Base-by-base conservation (phyloP, 2,113 vertebrate genomes). In the Ardeotis arabs region DNA sequence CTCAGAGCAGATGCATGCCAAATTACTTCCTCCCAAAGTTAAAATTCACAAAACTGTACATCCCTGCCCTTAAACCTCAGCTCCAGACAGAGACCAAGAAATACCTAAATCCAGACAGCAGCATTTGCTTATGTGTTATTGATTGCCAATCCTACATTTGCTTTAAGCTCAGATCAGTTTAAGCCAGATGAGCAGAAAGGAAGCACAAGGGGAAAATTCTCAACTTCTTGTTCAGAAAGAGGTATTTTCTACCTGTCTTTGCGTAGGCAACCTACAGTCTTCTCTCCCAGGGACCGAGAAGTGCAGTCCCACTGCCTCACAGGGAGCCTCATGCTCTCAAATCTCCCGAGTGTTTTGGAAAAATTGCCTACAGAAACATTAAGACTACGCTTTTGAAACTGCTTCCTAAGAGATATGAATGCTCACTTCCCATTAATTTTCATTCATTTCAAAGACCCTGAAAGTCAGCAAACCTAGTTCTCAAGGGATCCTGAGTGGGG, bases 1-100 rank as follows among this genome's bases (percentile, higher is more conserved):
- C 62, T 58, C 20, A 76, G 35, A 82, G 29, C 7, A 50, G n/a
- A 35, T 1, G 1, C 20, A 29, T 0, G 0, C 8, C 18, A 25
- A 66, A 47, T 62, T 63, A 8, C 69, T 83, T 85, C 31, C 37
- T 60, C 63, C 7, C 29, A 73, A 37, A 77, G 10, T n/a, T 81
- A 41, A 73, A 64, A 80, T 67, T n/a, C 56, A 70, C 20, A 68
- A 44, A 84, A 22, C 22, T 6, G 1, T 29, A 63, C 12, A 23
- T 44, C 25, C 31, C 19, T 62, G 3, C 14, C 23, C 41, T 56
- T 80, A 67, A 75, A 50, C 25, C 22, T n/a, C 55, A 80, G 58
- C 28, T 86, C 14, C 62, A 87, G 31, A 20, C 27, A 60, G 62
- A 56, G 29, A 81, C 18, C 52, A 70, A 86, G 45, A 81, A 74